phyloP scores from a whole-genome alignment of 1,140 invertebrate species.

The Ctenoplectra terminalis region DNA sequence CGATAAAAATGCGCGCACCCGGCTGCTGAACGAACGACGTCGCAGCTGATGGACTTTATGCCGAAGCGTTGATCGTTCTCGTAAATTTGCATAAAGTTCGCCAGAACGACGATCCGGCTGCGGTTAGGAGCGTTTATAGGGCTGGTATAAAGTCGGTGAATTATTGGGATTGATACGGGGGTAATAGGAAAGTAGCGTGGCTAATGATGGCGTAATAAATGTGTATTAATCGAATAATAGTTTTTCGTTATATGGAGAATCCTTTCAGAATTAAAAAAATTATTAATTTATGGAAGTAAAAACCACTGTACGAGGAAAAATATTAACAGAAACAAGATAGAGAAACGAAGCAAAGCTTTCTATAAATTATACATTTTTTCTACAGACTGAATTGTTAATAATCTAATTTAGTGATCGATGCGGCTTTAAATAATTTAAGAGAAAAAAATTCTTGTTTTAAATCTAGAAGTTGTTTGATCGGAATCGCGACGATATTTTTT shows the following conservation, averaged over 20 bases:
- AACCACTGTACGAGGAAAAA: no score
- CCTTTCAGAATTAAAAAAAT: not conserved
- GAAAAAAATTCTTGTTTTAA: no score
- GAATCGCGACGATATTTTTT: no score
- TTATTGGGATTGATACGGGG: not conserved
- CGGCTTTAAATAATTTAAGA: no score
- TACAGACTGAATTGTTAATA: no score
- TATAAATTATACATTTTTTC: no score
- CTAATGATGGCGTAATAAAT: not conserved
- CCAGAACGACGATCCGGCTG: not conserved
- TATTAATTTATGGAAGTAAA: no score
- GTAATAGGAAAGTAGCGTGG: not conserved
- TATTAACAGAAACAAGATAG: no score
- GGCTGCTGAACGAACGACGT: slow-evolving; percentile 45
- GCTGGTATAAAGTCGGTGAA: slow-evolving; percentile 14
- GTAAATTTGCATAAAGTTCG: slow-evolving; percentile 33
- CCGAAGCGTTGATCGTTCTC: slow-evolving; percentile 21
- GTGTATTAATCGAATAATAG: not conserved
- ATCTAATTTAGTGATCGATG: no score
- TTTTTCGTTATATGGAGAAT: not conserved
- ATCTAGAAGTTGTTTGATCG: no score
- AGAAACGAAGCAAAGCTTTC: no score
- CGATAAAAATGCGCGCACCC: slow-evolving; percentile 53
- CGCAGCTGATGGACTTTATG: slow-evolving; percentile 43
- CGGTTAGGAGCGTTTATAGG: slow-evolving; percentile 21